Evolutionary conservation across 2,113 vertebrate species (phyloP).

Genomic region (Scartelaos histophorus): DNA sequence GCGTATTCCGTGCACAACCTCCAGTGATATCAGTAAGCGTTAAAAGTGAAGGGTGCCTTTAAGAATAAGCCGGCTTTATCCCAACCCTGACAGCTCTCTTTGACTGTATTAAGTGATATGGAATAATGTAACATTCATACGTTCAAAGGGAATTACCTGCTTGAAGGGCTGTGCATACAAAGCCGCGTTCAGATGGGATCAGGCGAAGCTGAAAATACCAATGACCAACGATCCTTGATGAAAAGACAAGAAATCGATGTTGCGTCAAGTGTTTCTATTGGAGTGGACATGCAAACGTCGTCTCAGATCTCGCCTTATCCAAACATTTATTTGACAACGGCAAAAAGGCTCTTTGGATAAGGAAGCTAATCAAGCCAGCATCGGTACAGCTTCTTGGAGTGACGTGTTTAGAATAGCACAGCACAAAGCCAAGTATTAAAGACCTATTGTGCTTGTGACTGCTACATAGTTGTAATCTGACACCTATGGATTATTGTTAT

Average conservation of each 20-base stretch:
- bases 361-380: neutral
- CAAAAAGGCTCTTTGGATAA: neutral
- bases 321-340: neutral
- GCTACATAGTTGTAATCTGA: too few relatives aligned
- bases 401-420: too few relatives aligned
- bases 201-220: neutral
- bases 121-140: conserved; percentile 45
- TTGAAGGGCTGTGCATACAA: neutral
- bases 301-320: neutral
- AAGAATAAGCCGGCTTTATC: conserved; percentile 72
- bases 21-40: conserved; percentile 68
- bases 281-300: neutral
- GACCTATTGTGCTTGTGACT: too few relatives aligned
- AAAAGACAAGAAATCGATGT: neutral
- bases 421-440: too few relatives aligned
- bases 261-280: neutral
- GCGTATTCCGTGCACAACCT: conserved; percentile 68
- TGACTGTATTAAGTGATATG: conserved; percentile 50
- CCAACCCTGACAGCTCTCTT: conserved; percentile 47
- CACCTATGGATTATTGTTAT: too few relatives aligned
- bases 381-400: neutral
- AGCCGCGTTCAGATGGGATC: neutral
- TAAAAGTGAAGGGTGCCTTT: conserved; percentile 61
- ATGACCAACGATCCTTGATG: neutral
- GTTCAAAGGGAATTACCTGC: conserved; percentile 26